Percentiles rank a stretch among this genome's conserved stretches.
phyloP scores from a whole-genome alignment of 2,888 invertebrate genomes.

The Galerucella pusilla region DNA sequence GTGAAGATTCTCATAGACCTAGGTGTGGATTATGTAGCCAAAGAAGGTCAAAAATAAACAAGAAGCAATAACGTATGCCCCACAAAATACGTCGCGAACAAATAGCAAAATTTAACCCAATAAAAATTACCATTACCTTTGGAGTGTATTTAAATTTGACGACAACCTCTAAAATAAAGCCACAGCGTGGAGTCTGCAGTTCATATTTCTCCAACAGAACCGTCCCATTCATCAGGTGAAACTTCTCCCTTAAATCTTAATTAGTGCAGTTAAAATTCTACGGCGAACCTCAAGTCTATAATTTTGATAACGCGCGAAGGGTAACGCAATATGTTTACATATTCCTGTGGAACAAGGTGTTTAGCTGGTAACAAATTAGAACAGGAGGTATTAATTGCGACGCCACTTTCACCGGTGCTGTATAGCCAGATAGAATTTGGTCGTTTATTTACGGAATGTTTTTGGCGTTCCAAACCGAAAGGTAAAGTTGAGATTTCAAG shows the following conservation, averaged over 20 bases:
- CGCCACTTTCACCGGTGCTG: slow-evolving; percentile 44
- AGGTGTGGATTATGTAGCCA: too few relatives aligned
- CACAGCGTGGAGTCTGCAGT: slow-evolving; percentile 4
- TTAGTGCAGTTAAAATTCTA: slow-evolving; percentile 56
- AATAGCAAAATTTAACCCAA: too few relatives aligned
- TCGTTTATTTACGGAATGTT: not conserved
- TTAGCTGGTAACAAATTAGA: slow-evolving; percentile 59
- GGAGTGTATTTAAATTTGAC: too few relatives aligned
- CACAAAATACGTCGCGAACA: too few relatives aligned
- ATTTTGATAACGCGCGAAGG: slow-evolving; percentile 57
- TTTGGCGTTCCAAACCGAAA: not conserved
- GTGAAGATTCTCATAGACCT: too few relatives aligned
- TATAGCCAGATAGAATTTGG: not conserved
- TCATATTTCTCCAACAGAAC: slow-evolving; percentile 6
- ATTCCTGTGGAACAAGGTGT: slow-evolving; percentile 52
- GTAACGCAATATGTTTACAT: slow-evolving; percentile 58
- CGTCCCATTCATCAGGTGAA: slow-evolving; percentile 45
- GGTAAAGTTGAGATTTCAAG: too few relatives aligned
- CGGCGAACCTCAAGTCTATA: slow-evolving; percentile 56
- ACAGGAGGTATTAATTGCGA: slow-evolving; percentile 58
- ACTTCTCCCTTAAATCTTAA: slow-evolving; percentile 51
- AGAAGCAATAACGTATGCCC: too few relatives aligned
- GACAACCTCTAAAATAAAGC: not conserved
- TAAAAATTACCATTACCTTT: too few relatives aligned
- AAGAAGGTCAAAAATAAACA: too few relatives aligned